Base-by-base conservation (phyloP, 2,888 invertebrate species). In the Thalpophila matura region DNA sequence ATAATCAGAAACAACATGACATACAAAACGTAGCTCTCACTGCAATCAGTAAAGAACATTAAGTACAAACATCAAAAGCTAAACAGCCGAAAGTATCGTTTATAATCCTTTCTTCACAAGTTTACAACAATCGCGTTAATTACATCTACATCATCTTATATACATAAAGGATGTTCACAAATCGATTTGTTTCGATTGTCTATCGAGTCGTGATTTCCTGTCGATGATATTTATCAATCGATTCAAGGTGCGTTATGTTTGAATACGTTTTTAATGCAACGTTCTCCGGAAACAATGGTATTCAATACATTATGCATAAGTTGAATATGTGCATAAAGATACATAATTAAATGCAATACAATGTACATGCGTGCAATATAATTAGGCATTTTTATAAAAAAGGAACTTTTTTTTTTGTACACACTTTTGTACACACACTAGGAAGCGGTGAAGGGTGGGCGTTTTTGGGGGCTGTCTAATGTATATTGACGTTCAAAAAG, bases 171-270 rank as follows among this genome's bases (percentile, higher is more conserved):
- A 83, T 86, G 81, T 84, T 79, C 71, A 73, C 64, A 68, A 86
- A 87, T 87, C 84, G 79, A 88, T 89, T 89, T 81, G 86, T 76
- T 68, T 80, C 85, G 86, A 84, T 84, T 83, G 84, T 86, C 84
- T 82, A 82, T 80, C 75, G 74, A 80, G 77, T 85, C 89, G 89
- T 89, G 89, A 86, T 86, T 87, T 88, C 88, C 89, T 86, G 80
- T 83, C 80, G 82, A 71, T 74, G 76, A 76, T 76, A 64, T 74
- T 78, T 80, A 74, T 83, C 77, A 79, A 77, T 76, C 62, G 75
- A 77, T 76, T 83, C 81, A 83, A 83, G 77, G 78, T 77, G 68
- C 22, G 77, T 79, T 81, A 74, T 77, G 76, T 82, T 82, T 82
- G 77, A 76, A 73, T 77, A 75, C 60, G 72, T 72, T 69, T 72